Base-by-base conservation (phyloP, 2,888 invertebrate species). In the Zootermopsis nevadensis region DNA sequence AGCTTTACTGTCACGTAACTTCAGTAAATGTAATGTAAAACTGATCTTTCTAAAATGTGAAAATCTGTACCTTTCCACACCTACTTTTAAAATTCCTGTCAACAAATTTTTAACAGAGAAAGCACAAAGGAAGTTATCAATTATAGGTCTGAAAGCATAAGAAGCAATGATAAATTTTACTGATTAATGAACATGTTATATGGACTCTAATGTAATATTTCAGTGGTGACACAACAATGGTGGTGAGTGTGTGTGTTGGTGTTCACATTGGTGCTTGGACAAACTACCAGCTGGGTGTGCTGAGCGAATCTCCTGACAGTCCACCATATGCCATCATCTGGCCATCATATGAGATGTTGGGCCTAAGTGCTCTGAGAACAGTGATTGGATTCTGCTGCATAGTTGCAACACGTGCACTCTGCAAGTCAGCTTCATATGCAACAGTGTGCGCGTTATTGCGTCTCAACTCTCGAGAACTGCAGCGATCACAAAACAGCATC, bases 171-270 rank as follows among this genome's bases (percentile, higher is more conserved):
- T 48, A 4, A 48, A 48, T 48, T 3, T 19, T 48, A 48, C 48
- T 19, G 48, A 19, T 19, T 48, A 19, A 48, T 48, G 19, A 48
- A 48, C 48, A 48, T 48, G 15, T 19, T 19, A 1, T 48, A 15
- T 48, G 48, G 48, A 48, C 48, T 48, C 19, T 15, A 15, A 48
- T 60, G 27, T 4, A 60, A n/a, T 35, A 2, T 74, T 74, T 12
- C 90, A 96, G 98, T 88, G 97, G 97, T 35, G 98, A 98, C 89
- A 98, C 98, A 0, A 94, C 96, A 1, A 95, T 96, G 92, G 95
- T 97, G 86, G 92, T 97, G 86, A 96, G 95, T 82, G 95, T 96
- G 8, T 94, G 94, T 86, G 93, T 94, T 1, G 97, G 97, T 80
- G 92, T 97, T 85, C 92, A 94, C 77, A 89, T 93, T 3, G 97